Base-by-base conservation (phyloP, 2,797 vertebrate species). In the Spea hammondii region DNA sequence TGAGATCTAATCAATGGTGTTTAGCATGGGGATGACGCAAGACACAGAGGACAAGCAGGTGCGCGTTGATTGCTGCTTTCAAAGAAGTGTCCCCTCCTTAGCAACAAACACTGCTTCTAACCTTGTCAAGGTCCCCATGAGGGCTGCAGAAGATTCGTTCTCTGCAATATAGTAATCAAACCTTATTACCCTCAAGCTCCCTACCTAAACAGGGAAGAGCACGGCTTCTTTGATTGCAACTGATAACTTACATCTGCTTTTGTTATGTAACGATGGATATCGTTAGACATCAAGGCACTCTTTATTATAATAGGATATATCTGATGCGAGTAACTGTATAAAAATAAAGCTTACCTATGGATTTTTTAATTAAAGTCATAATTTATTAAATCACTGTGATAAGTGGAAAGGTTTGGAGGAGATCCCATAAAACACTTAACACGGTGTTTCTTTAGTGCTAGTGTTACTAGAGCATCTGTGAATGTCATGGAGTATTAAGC, bases 111-210 rank as follows among this genome's bases (percentile, higher is more conserved):
- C 6, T 50, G 32, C 72, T 70, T 50, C 49, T 57, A 72, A 47
- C 6, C 4, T 65, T 65, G 49, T 65, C 59, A 65, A 8, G 45
- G 9, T 51, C 14, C 66, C 72, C 49, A 54, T 46, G 72, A 60
- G 66, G 49, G 9, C 6, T 32, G 11, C 48, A 55, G n/a, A 65
- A 70, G 50, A 55, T 74, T 50, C 32, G 78, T 49, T 70, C 13
- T 57, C 46, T 8, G 45, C 64, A 60, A 51, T 51, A 74, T 17
- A 74, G 65, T 74, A 79, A 74, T 79, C 64, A 79, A 46, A 68
- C 12, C 32, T 32, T 51, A 79, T 74, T 68, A 79, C 73, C 65
- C 77, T 68, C n/a, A 32, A 9, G 12, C n/a, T 73, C 13, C 4
- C 71, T 53, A 5, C 45, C 53, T 60, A 59, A 14, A 60, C 32